phyloP scores from a whole-genome alignment of 2,797 vertebrate species.

The Spea hammondii region DNA sequence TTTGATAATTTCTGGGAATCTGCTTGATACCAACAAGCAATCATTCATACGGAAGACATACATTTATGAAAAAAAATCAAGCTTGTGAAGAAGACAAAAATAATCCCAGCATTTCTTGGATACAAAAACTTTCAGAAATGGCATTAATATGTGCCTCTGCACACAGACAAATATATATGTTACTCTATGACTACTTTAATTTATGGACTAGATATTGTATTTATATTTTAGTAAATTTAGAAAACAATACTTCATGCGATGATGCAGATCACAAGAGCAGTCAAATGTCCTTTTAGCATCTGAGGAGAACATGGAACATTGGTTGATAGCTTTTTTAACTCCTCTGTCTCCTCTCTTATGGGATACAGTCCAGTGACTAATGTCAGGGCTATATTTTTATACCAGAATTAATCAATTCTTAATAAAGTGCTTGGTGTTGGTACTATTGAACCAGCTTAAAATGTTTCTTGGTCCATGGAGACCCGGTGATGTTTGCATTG shows the following conservation, averaged over 20 bases:
- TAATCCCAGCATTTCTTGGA: not conserved
- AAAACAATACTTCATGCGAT: not conserved
- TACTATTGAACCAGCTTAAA: not conserved
- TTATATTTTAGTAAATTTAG: not conserved
- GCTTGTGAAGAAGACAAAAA: not conserved
- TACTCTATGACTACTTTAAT: not conserved
- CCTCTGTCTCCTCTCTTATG: not conserved
- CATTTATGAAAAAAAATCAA: not conserved
- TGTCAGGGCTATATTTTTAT: not conserved
- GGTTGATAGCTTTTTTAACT: not conserved
- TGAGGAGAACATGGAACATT: not conserved
- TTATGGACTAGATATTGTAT: not conserved
- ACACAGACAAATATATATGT: not conserved
- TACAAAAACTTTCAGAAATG: not conserved
- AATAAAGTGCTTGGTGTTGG: not conserved
- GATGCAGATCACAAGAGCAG: not conserved
- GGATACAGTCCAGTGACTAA: slow-evolving; percentile 18
- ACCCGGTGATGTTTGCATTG: not conserved
- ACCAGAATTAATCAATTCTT: slow-evolving; percentile 14
- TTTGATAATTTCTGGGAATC: not conserved
- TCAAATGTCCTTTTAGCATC: slow-evolving; percentile 8
- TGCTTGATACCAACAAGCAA: not conserved
- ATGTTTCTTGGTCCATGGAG: not conserved
- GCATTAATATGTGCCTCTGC: not conserved
- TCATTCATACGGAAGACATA: not conserved